Evolutionary conservation across 2,888 invertebrate species (phyloP), one percentile per base, ranked within the genome.

Genomic region (Melieria picta): DNA sequence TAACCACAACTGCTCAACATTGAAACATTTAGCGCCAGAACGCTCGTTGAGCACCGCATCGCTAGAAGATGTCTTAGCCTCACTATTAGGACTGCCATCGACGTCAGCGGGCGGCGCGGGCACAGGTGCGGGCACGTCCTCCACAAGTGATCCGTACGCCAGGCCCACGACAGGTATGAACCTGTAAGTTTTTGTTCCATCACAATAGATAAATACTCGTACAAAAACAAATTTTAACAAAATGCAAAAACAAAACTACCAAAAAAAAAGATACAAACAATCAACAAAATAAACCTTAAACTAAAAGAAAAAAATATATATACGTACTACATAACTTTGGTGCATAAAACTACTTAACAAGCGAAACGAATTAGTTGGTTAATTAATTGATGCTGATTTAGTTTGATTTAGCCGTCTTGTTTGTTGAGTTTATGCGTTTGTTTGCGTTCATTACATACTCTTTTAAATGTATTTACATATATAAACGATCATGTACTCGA

Each of bases 21-120:
- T 30, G 30, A 64, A 71, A 68, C 71, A 79, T 76, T 77, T 82
- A 82, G 84, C 83, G 83, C 88, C 90, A 81, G 88, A 90, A 82
- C 89, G 90, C 84, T 92, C 92, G 77, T 92, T 93, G 83, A 92
- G 93, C 83, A 94, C 94, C 80, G 94, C 95, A 74, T 97, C 96
- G 78, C 89, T 97, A 85, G 96, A 97, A 90, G 96, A 97, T 89
- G 96, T 97, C 78, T 90, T 97, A 88, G 95, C 97, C 88, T 95
- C 96, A 77, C 91, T 97, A 80, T 91, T 97, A 88, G 95, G 96
- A 84, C 90, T 95, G 84, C 93, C 95, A 83, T 90, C 93, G 77
- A 79, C 79, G 75, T 78, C 78, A 75, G 77, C 78, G 72, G 75
- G 70, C 55, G 65, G 67, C 77, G 74, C 72, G 77, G 69, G 72